A percentile compares a stretch with the other conserved stretches of the same genome.
phyloP scores from a whole-genome alignment of 2,113 vertebrate genomes.

The Cnemophilus loriae region DNA sequence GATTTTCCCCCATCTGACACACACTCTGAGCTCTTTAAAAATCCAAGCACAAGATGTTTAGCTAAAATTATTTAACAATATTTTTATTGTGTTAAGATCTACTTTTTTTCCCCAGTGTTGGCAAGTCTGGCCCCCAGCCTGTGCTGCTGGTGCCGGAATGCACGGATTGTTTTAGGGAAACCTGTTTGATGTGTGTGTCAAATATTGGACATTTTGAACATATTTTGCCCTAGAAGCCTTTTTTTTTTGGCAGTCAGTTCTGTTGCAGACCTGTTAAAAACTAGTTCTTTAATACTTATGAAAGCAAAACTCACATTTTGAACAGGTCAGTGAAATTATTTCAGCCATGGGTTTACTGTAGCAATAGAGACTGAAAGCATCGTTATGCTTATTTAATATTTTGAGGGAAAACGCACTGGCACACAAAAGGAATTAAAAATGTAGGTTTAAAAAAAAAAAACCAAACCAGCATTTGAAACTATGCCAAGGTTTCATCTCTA shows the following conservation, averaged over 20 bases:
- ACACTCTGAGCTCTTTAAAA: conserved; percentile 55
- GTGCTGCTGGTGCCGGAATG: not conserved
- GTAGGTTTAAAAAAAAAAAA: not conserved
- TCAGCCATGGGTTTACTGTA: not conserved
- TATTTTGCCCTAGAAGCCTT: not conserved
- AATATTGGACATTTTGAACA: not conserved
- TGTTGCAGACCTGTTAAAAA: not conserved
- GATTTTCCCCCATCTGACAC: conserved; percentile 16
- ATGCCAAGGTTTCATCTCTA: not conserved
- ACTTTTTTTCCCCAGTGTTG: not conserved
- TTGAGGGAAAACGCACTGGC: not conserved
- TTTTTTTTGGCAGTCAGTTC: not conserved
- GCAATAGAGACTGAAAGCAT: not conserved
- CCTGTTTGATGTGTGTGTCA: not conserved
- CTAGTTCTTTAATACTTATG: not conserved
- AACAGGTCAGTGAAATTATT: not conserved
- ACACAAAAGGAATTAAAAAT: not conserved
- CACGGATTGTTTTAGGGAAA: not conserved
- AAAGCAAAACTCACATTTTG: not conserved
- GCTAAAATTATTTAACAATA: conserved; percentile 66
- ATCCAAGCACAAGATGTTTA: conserved; percentile 62
- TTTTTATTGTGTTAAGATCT: not conserved
- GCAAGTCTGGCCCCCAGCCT: not conserved
- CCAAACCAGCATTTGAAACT: not conserved
- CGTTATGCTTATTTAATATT: not conserved